These are phyloP conservation scores for Cotesia congregata DNA, from an alignment of 2,888 invertebrate genomes.

Conservation along the genomic window DNA sequence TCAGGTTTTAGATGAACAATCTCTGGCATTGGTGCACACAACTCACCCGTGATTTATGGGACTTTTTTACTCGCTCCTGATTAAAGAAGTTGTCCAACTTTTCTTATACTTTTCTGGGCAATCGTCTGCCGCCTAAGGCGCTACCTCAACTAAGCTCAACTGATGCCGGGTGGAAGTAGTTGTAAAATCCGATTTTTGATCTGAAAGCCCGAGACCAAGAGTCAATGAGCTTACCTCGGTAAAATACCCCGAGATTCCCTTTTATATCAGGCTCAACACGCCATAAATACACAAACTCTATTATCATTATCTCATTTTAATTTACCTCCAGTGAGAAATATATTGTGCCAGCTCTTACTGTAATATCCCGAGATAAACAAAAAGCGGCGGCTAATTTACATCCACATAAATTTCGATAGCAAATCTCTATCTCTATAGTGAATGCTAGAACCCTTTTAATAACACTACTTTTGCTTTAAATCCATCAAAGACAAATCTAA, in stretches of 20 bases:
- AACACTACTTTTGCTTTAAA: too few relatives aligned
- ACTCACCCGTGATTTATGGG: constrained; percentile 23
- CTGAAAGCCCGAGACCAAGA: neutral
- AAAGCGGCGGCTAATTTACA: neutral
- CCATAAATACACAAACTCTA: constrained; percentile 11
- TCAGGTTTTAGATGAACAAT: neutral
- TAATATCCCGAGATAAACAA: neutral
- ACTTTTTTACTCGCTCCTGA: constrained; percentile 6
- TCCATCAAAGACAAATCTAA: too few relatives aligned
- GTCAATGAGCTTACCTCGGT: neutral
- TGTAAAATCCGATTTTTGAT: constrained; percentile 10
- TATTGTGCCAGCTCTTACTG: neutral
- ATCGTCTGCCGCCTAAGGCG: neutral
- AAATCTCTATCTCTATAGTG: neutral
- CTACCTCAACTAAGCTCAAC: neutral
- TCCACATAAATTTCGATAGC: neutral
- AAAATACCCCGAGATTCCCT: constrained; percentile 10
- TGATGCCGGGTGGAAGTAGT: neutral
- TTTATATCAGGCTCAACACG: neutral
- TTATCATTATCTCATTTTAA: neutral
- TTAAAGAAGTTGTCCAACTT: constrained; percentile 27
- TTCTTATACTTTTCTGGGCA: neutral
- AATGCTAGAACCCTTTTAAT: too few relatives aligned
- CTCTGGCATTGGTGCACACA: neutral
- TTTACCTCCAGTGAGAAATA: neutral